Conservation (phyloP, 2,888 invertebrate species). For the Lobophora halterata region DNA sequence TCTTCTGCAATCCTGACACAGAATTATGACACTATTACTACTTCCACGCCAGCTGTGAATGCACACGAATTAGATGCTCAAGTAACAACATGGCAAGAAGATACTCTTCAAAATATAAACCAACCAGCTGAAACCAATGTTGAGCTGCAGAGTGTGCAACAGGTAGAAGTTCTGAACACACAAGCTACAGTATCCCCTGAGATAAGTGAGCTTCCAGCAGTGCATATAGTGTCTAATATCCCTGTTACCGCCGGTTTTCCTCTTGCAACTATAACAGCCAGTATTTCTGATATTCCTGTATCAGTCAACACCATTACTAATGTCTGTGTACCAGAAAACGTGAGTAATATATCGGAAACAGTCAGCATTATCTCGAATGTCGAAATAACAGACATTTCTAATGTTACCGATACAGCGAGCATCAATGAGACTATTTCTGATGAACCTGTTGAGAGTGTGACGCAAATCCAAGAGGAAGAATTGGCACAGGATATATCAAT, state of each 20-base stretch:
- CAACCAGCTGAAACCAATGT: conserved; percentile 38
- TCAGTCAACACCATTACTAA: too few species aligned
- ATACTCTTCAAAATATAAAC: conserved; percentile 39
- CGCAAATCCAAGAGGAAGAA: conserved; percentile 6
- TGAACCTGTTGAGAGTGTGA: conserved; percentile 3
- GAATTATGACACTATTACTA: conserved; percentile 66
- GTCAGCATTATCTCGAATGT: too few species aligned
- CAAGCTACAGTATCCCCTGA: conserved; percentile 27
- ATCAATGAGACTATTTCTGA: conserved; percentile 5
- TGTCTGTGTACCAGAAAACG: too few species aligned
- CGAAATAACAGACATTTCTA: too few species aligned
- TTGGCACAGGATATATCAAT: conserved; percentile 4
- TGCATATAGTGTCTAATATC: conserved; percentile 34
- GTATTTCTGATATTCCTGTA: conserved; percentile 32
- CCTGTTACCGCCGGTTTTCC: conserved; percentile 27
- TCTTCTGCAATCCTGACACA: conserved; percentile 66
- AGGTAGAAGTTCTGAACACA: conserved; percentile 30
- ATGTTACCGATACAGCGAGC: too few species aligned
- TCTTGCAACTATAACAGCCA: too few species aligned
- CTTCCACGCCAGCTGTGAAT: conserved; percentile 70
- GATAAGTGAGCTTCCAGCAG: conserved; percentile 44
- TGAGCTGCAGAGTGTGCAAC: conserved; percentile 32
- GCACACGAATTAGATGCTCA: conserved; percentile 58
- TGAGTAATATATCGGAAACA: too few species aligned
- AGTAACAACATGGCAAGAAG: conserved; percentile 57